These are phyloP conservation scores for Hemichromis elongatus DNA, from an alignment of 2,113 vertebrate species.

Conservation along the genomic window DNA sequence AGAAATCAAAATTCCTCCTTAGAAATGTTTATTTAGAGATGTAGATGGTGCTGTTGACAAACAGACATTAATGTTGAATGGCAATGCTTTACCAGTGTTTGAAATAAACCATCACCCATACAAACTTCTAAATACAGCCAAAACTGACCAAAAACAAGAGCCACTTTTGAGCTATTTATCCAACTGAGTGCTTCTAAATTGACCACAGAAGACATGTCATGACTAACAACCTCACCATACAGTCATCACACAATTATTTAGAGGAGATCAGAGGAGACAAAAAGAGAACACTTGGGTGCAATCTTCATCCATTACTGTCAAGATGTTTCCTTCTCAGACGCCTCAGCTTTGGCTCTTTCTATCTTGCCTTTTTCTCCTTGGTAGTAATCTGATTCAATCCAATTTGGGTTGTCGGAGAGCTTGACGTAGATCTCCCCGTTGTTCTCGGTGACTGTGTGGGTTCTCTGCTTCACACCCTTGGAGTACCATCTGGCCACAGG, in stretches of 20 bases:
- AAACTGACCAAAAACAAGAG: neutral
- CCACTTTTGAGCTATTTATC: neutral
- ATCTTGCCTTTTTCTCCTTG: constrained; percentile 80
- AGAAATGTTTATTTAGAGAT: neutral
- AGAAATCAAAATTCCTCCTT: neutral
- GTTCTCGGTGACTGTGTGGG: constrained; percentile 75
- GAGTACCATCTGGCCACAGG: constrained; percentile 78
- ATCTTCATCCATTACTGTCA: neutral
- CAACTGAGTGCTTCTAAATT: neutral
- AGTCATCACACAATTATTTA: neutral
- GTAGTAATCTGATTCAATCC: constrained; percentile 86
- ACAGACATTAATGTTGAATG: neutral
- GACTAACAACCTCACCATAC: neutral
- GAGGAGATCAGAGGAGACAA: neutral
- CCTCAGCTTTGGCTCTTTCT: constrained; percentile 45
- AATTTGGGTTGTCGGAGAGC: constrained; percentile 67
- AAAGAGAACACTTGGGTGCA: neutral
- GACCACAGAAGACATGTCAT: neutral
- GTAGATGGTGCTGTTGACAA: neutral
- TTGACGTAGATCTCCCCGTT: constrained; percentile 81
- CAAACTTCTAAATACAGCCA: neutral
- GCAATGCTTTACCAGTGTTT: neutral
- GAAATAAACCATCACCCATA: neutral
- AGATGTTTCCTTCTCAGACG: neutral
- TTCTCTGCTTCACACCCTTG: constrained; percentile 89